phyloP scores from a whole-genome alignment of 2,113 vertebrate genomes.

The Puffinus mauretanicus region DNA sequence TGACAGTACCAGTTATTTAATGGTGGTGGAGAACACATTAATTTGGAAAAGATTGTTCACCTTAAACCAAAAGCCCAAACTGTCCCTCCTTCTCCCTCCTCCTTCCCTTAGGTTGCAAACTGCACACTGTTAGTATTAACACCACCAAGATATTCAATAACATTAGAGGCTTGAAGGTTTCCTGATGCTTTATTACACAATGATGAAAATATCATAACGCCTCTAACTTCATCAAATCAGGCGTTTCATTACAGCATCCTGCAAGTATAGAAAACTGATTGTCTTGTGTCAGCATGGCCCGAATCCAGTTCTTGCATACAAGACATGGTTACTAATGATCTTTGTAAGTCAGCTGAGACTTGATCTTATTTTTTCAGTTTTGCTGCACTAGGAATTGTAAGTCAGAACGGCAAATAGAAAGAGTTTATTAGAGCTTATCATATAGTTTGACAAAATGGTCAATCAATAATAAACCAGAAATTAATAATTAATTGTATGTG shows the following conservation, averaged over 20 bases:
- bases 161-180: conserved; percentile 19
- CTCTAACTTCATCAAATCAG: conserved; percentile 52
- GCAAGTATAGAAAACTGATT: conserved; percentile 16
- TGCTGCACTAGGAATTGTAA: conserved; percentile 4
- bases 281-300: conserved; percentile 8
- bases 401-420: conserved; percentile 10
- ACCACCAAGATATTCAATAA: not conserved
- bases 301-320: conserved; percentile 22
- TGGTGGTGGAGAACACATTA: not conserved
- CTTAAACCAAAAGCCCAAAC: not conserved
- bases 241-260: conserved; percentile 18
- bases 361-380: conserved; percentile 26
- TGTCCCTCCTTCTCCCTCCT: rapidly evolving
- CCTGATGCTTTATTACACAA: conserved; percentile 37
- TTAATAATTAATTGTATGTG: not conserved
- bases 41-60: not conserved
- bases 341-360: conserved; percentile 30
- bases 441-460: not conserved
- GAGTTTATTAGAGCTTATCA: conserved; percentile 32
- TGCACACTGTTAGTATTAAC: not conserved
- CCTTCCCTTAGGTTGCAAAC: not conserved
- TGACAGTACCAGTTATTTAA: not conserved
- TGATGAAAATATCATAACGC: conserved; percentile 17
- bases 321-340: conserved; percentile 36
- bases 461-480: conserved; percentile 23